Evolutionary conservation across 2,797 vertebrate species (phyloP), one percentile per base, ranked within the genome.

Genomic region (Ceryle rudis): DNA sequence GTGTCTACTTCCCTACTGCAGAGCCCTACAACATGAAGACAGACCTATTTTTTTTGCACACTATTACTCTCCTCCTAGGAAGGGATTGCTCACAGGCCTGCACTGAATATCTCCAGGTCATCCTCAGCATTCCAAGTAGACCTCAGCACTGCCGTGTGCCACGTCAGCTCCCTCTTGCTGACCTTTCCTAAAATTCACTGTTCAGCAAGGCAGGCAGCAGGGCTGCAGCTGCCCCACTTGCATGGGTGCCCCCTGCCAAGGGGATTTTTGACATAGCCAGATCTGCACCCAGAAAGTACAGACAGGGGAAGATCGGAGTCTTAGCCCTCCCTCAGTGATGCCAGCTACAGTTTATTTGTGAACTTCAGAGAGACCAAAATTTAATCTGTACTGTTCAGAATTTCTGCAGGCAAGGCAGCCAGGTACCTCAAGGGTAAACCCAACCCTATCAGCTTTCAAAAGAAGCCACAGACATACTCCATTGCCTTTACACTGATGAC

Each of bases 81-180:
- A 21, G 6, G 37, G 52, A 4, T 2, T 23, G 44, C 25, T 47
- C 64, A 10, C 35, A 60, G 73, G 5, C 10, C 51, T 58, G 85
- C 66, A 11, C 22, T 28, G 31, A 52, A 0, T 31, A 42, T 11
- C 54, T 58, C 11, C 35, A 47, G 46, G 14, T 16, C n/a, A 29
- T 9, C 41, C 54, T 41, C 62, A 35, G 52, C 1, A 1, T 21
- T 35, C 28, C 31, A 3, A 51, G 60, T 42, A 54, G 75, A n/a
- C 10, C 11, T 54, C 20, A 47, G 47, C 23, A 10, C 31, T n/a
- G 33, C 47, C 1, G 2, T 16, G 26, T 35, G 72, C 55, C 18
- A 6, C 0, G 5, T 35, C 0, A 7, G 41, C 47, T 72, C 87
- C 0, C 2, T 22, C 49, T 54, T 0, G 0, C 18, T 25, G 44